A percentile compares a stretch with the other conserved stretches of the same genome.
Conservation (phyloP, 2,797 vertebrate genomes). For the Rhincodon typus region DNA sequence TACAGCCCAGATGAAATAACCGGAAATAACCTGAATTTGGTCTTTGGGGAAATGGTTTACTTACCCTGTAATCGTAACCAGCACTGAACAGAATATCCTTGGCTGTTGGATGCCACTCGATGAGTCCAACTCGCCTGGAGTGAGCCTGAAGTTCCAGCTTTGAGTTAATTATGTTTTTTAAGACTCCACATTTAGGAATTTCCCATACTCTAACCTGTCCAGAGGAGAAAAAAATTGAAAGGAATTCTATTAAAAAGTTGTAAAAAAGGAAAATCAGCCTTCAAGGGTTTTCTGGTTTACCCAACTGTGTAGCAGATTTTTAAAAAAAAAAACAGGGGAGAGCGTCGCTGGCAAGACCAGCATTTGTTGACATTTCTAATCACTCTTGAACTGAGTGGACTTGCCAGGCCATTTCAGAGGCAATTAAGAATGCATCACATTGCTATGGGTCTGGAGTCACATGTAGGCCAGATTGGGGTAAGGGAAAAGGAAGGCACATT, state of each 20-base stretch:
- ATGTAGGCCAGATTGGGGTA: too few species aligned
- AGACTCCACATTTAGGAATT: conserved; percentile 69
- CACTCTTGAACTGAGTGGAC: too few species aligned
- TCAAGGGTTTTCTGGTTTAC: not conserved
- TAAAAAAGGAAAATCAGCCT: too few species aligned
- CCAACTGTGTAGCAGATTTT: not conserved
- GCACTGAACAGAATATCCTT: conserved; percentile 80
- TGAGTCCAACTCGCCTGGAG: conserved; percentile 72
- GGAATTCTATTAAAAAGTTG: not conserved
- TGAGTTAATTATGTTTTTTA: conserved; percentile 65
- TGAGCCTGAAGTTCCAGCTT: conserved; percentile 79
- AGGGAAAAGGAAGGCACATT: too few species aligned
- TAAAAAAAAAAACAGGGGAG: too few species aligned
- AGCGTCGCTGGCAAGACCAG: too few species aligned
- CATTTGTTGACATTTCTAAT: too few species aligned
- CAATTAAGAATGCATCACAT: too few species aligned
- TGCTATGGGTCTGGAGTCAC: too few species aligned
- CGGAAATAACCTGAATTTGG: not conserved
- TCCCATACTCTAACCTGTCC: conserved; percentile 84
- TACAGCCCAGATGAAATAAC: not conserved
- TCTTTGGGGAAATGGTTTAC: conserved; percentile 12
- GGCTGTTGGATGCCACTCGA: conserved; percentile 87
- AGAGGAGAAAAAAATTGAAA: not conserved
- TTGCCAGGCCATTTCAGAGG: too few species aligned
- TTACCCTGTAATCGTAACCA: conserved; percentile 83